phyloP scores from a whole-genome alignment of 35 echinoderm and acorn worm genomes.

The Lytechinus pictus region DNA sequence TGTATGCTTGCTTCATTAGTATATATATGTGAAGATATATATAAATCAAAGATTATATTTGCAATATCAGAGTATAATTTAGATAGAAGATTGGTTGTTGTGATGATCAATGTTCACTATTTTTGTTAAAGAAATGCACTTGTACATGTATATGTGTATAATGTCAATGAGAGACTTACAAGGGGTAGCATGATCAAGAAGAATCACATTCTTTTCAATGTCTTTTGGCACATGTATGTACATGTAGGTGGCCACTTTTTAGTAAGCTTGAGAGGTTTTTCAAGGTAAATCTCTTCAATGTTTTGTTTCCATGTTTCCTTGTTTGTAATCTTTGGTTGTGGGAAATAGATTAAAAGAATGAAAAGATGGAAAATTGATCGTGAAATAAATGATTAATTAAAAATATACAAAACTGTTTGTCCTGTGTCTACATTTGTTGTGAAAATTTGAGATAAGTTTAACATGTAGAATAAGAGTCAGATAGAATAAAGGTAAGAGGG shows the following conservation, averaged over 20 bases:
- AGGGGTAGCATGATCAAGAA: not conserved
- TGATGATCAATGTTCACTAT: not conserved
- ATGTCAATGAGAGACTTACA: not conserved
- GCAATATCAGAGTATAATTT: slow-evolving; percentile 36
- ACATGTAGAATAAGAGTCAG: too few species aligned
- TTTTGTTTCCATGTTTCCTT: not conserved
- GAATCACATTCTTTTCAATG: not conserved
- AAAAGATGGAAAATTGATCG: not conserved
- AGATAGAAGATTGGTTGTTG: not conserved
- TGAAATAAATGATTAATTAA: not conserved
- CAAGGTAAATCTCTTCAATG: not conserved
- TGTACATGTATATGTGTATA: slow-evolving; percentile 23
- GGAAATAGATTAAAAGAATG: not conserved
- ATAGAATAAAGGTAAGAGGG: not conserved
- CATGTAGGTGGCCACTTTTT: not conserved
- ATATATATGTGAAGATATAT: slow-evolving; percentile 30
- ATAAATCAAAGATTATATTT: slow-evolving; percentile 39
- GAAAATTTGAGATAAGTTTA: not conserved
- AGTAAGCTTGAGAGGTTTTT: not conserved
- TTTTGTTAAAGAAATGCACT: slow-evolving; percentile 22
- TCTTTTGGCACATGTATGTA: not conserved
- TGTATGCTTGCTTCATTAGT: slow-evolving; percentile 25
- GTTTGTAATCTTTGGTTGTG: not conserved
- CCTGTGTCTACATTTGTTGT: not conserved
- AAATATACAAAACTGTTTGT: not conserved